Base-by-base conservation (phyloP, 1,140 invertebrate genomes). In the Drosophila repleta region DNA sequence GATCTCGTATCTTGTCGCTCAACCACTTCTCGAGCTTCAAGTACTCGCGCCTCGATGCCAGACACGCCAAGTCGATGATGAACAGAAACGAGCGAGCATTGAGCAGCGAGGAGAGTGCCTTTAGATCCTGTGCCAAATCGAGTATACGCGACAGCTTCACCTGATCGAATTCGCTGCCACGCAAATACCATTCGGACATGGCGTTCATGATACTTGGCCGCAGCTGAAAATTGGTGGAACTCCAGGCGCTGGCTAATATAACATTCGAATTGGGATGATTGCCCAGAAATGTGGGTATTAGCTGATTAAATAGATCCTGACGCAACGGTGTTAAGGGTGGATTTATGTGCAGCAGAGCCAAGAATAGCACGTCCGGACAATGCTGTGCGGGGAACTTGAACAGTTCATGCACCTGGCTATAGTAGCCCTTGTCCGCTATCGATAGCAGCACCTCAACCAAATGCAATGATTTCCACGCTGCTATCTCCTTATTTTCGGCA, bases 11-110 rank as follows among this genome's bases (percentile, higher is more conserved):
- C 93, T 99, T 99, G 91, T 99, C 99, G 1, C 96, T 95, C 0
- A 99, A 92, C 98, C 99, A 99, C 92, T 99, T 99, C 91, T 99
- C 99, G 6, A 99, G 92, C 92, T 99, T 99, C 0, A 99, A 93
- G 92, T 99, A 99, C 92, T 99, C 99, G 57, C 99, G 93, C 64
- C 98, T 92, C 0, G 98, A 99, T 0, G 99, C 98, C 43, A 99
- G 92, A 92, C 98, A 99, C 0, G 99, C 98, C 53, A 99, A 92
- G 93, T 99, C 99, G 79, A 99, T 99, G 3, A 99, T 97, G 93
- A 99, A 99, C 15, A 97, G 95, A 92, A 98, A 98, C 0, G 97
- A 97, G 66, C 96, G 96, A 1, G 96, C 96, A 92, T 99, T 99
- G 1, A 99, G 92, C n/a, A 99, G 93, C 72, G 97, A 94, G 0